Evolutionary conservation across 2,113 vertebrate genomes (phyloP).

Genomic region (Marcusenius ussheri): DNA sequence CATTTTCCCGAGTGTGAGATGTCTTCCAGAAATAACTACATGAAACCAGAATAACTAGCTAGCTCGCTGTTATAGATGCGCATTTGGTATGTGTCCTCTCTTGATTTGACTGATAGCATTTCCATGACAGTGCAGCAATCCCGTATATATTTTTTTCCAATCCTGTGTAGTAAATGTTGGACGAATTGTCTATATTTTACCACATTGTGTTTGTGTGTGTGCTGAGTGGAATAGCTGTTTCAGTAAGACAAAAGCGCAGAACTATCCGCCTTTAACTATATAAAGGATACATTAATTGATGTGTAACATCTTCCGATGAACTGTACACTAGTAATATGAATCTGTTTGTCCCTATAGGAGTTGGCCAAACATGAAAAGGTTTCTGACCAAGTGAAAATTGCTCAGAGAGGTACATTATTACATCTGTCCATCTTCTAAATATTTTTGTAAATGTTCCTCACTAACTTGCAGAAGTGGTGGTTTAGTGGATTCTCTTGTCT

Average conservation of each 20-base stretch:
- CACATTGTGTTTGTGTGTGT: background rate
- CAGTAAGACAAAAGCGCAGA: background rate
- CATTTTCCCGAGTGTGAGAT: background rate
- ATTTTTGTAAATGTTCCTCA: background rate
- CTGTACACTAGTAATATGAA: background rate
- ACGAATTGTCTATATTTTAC: background rate
- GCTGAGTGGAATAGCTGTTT: background rate
- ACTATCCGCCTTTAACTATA: background rate
- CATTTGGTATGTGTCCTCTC: background rate
- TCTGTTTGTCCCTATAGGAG: conserved; percentile 46
- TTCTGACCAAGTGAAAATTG: conserved; percentile 48
- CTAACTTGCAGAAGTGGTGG: background rate
- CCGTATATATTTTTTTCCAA: background rate
- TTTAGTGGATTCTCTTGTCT: background rate
- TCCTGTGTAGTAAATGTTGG: background rate
- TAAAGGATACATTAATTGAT: background rate
- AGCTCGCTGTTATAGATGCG: background rate
- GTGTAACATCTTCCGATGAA: background rate
- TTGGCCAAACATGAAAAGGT: conserved; percentile 54
- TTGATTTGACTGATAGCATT: background rate
- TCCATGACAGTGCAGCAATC: background rate
- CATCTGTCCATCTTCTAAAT: background rate
- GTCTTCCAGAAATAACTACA: background rate
- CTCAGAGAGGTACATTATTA: conserved; percentile 51
- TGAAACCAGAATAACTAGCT: background rate